phyloP scores from a whole-genome alignment of 2,113 vertebrate species.

The Microtus ochrogaster region DNA sequence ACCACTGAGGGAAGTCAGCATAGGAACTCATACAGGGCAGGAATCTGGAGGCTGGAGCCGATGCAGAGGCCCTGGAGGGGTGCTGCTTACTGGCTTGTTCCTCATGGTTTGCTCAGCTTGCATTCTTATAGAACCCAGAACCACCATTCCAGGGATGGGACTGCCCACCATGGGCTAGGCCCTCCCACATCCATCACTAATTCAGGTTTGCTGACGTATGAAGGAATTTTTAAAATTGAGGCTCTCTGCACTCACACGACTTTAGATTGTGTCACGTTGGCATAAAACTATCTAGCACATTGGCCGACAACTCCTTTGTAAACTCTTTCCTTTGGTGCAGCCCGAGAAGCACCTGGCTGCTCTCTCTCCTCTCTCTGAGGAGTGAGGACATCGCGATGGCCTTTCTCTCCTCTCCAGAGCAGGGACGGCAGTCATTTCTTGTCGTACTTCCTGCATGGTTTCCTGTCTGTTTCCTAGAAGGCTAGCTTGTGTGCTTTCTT shows the following conservation, averaged over 20 bases:
- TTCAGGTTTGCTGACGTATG: not conserved
- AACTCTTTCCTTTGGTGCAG: not conserved
- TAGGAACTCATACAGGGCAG: not conserved
- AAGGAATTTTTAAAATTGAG: not conserved
- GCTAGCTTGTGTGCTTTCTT: not conserved
- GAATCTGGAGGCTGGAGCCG: not conserved
- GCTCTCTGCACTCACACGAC: not conserved
- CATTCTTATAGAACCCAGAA: not conserved
- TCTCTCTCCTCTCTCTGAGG: not conserved
- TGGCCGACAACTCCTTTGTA: not conserved
- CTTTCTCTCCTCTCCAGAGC: not conserved
- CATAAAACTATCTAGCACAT: not conserved
- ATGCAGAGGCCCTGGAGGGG: not conserved
- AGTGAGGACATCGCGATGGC: not conserved
- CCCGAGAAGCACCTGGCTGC: not conserved
- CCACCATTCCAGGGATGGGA: no score
- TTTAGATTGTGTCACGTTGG: not conserved
- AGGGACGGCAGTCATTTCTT: not conserved
- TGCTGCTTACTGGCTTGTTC: not conserved
- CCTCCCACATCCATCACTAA: no score
- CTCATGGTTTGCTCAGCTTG: not conserved
- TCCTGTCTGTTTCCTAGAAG: slow-evolving; percentile 61
- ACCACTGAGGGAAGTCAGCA: not conserved
- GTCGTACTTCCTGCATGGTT: not conserved
- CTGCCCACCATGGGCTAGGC: not conserved